Percentiles rank a stretch among this genome's conserved stretches.
Evolutionary conservation across 2,113 vertebrate species (phyloP).

Genomic region (Ophthalmolycus amberensis): DNA sequence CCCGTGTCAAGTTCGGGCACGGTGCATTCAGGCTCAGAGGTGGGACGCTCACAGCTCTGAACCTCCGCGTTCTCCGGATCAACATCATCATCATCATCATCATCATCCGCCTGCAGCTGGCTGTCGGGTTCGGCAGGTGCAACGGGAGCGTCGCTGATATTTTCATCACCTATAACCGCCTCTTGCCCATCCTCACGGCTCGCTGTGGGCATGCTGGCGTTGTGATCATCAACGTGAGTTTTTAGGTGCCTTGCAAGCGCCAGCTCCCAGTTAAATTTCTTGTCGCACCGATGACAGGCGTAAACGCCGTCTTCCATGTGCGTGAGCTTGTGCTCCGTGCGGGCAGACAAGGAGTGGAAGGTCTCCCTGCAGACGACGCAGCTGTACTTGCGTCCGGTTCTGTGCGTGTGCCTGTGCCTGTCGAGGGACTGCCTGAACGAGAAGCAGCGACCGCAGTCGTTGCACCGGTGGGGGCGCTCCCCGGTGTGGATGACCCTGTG

Average conservation of each 20-base stretch:
- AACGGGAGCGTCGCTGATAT: background rate
- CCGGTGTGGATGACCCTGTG: conserved; percentile 83
- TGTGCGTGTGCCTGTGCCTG: conserved; percentile 72
- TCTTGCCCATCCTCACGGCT: background rate
- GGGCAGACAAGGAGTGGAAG: conserved; percentile 46
- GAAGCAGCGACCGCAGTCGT: conserved; percentile 73
- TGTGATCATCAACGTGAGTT: conserved; percentile 56
- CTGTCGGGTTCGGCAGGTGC: background rate
- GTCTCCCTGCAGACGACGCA: conserved; percentile 55
- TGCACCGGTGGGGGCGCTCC: conserved; percentile 77
- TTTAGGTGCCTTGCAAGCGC: conserved; percentile 66
- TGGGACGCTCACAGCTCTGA: background rate
- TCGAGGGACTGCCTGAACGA: conserved; percentile 79
- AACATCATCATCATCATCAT: background rate
- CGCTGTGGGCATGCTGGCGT: background rate
- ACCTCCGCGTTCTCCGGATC: background rate
- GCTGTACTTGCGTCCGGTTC: conserved; percentile 32
- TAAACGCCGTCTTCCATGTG: conserved; percentile 46
- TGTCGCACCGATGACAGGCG: conserved; percentile 43
- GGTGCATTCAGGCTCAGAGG: background rate
- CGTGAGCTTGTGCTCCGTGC: conserved; percentile 56
- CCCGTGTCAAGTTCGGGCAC: background rate
- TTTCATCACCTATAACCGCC: background rate
- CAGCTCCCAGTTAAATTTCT: conserved; percentile 59
- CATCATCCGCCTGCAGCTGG: background rate